Percentiles rank a stretch among this genome's conserved stretches.
phyloP scores from a whole-genome alignment of 2,888 invertebrate species.

The Caenorhabditis drosophilae region DNA sequence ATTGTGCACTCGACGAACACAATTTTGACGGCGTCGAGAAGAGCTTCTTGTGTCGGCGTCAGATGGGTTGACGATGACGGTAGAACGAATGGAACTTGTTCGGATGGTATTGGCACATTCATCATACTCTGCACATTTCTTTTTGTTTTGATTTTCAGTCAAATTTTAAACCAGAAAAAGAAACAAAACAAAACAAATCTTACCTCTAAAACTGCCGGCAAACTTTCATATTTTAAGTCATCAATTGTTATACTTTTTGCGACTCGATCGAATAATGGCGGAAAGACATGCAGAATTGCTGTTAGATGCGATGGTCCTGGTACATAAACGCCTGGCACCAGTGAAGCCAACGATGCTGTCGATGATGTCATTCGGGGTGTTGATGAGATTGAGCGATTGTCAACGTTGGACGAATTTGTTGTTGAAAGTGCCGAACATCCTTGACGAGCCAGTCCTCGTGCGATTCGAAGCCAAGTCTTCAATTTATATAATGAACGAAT shows the following conservation, averaged over 20 bases:
- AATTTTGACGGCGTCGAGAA: slow-evolving; percentile 84
- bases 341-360: slow-evolving; percentile 16
- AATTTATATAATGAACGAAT: no score
- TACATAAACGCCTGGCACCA: slow-evolving; percentile 74
- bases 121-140: slow-evolving; percentile 81
- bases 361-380: slow-evolving; percentile 34
- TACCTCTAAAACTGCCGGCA: slow-evolving; percentile 48
- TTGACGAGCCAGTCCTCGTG: slow-evolving; percentile 40
- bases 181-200: no score
- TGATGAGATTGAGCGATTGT: slow-evolving; percentile 12
- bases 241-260: slow-evolving; percentile 37
- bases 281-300: slow-evolving; percentile 92
- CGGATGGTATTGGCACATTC: slow-evolving; percentile 81
- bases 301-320: slow-evolving; percentile 92
- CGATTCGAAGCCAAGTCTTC: slow-evolving; percentile 48
- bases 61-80: slow-evolving; percentile 80
- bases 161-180: no score
- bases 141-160: no score
- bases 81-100: slow-evolving; percentile 82
- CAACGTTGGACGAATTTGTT: slow-evolving; percentile 11
- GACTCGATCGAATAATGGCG: slow-evolving; percentile 79
- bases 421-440: slow-evolving; percentile 27
- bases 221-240: slow-evolving; percentile 44
- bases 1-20: slow-evolving; percentile 77
- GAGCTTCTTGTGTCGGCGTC: slow-evolving; percentile 83